phyloP scores from a whole-genome alignment of 2,113 vertebrate species.

The Apeltes quadracus region DNA sequence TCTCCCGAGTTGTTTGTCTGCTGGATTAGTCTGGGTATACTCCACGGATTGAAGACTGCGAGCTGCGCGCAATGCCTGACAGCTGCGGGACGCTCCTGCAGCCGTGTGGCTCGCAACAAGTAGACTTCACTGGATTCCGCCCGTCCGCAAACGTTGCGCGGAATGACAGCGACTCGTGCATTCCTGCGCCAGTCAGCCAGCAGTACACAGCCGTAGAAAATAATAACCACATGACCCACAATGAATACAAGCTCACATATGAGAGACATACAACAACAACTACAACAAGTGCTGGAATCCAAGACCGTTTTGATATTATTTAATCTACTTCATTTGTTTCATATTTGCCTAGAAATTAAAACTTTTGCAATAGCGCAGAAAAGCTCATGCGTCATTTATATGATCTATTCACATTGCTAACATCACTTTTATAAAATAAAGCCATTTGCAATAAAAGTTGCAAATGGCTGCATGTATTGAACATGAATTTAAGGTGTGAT shows the following conservation, averaged over 20 bases:
- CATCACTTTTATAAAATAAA: too few species aligned
- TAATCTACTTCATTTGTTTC: not conserved
- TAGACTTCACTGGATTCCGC: slow-evolving; percentile 45
- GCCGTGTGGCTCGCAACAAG: slow-evolving; percentile 71
- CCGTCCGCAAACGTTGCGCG: slow-evolving; percentile 65
- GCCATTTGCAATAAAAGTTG: not conserved
- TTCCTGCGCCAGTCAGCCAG: slow-evolving; percentile 35
- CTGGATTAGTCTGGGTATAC: slow-evolving; percentile 60
- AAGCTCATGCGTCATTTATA: not conserved
- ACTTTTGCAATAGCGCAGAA: not conserved
- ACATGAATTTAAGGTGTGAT: not conserved
- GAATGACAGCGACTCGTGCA: slow-evolving; percentile 54
- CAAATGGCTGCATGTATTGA: too few species aligned
- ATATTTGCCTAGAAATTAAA: not conserved
- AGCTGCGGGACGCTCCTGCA: slow-evolving; percentile 71
- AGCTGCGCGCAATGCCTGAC: slow-evolving; percentile 73
- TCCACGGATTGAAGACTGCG: slow-evolving; percentile 56
- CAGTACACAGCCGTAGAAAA: slow-evolving; percentile 12
- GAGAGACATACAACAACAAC: not conserved
- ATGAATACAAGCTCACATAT: not conserved
- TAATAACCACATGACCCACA: not conserved
- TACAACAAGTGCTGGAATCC: slow-evolving; percentile 47
- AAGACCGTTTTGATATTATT: not conserved
- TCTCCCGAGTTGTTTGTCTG: slow-evolving; percentile 67
- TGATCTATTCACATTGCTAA: not conserved